Percentiles rank a stretch among this genome's conserved stretches.
Conservation (phyloP, 2,888 invertebrate species). For the Hyalella azteca region DNA sequence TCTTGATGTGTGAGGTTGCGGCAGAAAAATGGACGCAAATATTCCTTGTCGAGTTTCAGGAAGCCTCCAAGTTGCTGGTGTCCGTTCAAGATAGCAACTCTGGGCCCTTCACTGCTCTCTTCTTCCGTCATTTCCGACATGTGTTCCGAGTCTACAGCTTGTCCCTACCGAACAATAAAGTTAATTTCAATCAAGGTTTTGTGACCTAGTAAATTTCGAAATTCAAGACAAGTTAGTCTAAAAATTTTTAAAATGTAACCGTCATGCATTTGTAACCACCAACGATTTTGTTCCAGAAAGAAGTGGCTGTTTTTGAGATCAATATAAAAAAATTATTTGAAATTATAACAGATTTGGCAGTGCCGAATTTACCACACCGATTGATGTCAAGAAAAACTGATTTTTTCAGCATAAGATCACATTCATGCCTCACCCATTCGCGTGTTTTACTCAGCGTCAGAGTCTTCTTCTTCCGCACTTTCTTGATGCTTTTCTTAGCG, state of each 20-base stretch:
- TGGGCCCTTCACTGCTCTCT: slow-evolving; percentile 66
- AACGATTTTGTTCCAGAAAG: too few species aligned
- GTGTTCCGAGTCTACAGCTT: slow-evolving; percentile 91
- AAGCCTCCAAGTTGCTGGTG: slow-evolving; percentile 74
- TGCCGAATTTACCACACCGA: too few species aligned
- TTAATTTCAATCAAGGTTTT: too few species aligned
- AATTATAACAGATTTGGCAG: too few species aligned
- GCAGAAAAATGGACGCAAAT: slow-evolving; percentile 95
- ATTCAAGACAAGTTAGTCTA: too few species aligned
- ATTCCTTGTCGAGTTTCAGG: slow-evolving; percentile 88
- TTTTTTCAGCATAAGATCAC: too few species aligned
- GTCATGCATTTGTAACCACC: too few species aligned
- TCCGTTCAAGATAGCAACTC: slow-evolving; percentile 46
- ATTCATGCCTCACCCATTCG: slow-evolving; percentile 69
- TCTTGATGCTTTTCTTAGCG: slow-evolving; percentile 69
- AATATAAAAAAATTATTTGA: too few species aligned
- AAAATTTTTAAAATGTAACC: too few species aligned
- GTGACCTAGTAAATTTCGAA: too few species aligned
- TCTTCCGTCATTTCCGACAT: slow-evolving; percentile 86
- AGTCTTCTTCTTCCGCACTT: slow-evolving; percentile 65
- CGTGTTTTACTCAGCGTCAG: slow-evolving; percentile 95
- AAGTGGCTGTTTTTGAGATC: too few species aligned
- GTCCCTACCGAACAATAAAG: slow-evolving; percentile 70
- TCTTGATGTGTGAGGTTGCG: slow-evolving; percentile 69
- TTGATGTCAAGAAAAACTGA: too few species aligned